These are phyloP conservation scores for Coracopsis vasa DNA, from an alignment of 2,113 vertebrate genomes.

Conservation along the genomic window DNA sequence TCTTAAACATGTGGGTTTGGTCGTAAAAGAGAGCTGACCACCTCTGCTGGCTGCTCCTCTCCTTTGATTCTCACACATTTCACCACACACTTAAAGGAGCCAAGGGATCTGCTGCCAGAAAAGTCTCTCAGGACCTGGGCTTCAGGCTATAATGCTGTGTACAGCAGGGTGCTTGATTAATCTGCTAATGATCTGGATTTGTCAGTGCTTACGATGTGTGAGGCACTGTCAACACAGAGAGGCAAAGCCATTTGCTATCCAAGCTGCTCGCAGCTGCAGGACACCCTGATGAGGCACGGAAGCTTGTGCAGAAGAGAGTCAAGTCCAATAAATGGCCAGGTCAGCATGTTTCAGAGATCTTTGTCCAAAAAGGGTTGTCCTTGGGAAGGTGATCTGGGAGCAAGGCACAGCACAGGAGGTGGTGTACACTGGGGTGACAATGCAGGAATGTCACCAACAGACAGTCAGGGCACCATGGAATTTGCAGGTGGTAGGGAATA, in stretches of 20 bases:
- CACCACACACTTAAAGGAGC: background rate
- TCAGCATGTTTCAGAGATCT: background rate
- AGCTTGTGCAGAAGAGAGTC: background rate
- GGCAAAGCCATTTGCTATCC: background rate
- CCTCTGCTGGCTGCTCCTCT: background rate
- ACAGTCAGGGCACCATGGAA: background rate
- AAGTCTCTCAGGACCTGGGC: background rate
- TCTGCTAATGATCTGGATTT: background rate
- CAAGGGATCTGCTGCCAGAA: background rate
- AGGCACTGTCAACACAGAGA: background rate
- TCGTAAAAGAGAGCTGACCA: background rate
- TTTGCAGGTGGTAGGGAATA: background rate
- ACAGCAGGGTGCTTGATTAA: background rate
- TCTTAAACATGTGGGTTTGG: background rate
- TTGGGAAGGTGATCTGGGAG: background rate
- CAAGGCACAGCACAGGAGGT: rapidly evolving
- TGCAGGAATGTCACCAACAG: background rate
- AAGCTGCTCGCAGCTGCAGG: background rate
- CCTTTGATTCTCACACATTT: background rate
- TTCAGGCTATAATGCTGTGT: background rate
- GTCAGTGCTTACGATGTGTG: background rate
- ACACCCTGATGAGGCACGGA: background rate
- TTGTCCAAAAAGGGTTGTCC: background rate
- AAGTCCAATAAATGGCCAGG: background rate
- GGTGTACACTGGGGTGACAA: background rate